phyloP scores from a whole-genome alignment of 2,888 invertebrate genomes.

The Rhimphoctona megacephalus region DNA sequence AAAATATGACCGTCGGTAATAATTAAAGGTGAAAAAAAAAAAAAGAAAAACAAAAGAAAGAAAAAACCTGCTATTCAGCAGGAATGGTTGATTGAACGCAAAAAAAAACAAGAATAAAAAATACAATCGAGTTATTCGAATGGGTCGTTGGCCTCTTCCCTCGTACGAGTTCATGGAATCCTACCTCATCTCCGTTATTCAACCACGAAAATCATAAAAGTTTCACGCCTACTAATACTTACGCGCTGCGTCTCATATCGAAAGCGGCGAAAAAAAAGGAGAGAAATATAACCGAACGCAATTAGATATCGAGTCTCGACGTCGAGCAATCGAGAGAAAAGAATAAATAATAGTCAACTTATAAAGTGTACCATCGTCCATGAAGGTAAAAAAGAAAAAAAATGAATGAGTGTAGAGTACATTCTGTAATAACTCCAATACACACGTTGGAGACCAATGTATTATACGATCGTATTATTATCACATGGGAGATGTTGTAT shows the following conservation, averaged over 20 bases:
- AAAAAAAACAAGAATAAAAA: constrained; percentile 39
- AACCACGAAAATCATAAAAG: constrained; percentile 13
- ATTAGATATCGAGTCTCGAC: constrained; percentile 18
- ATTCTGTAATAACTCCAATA: constrained; percentile 34
- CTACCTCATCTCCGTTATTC: constrained; percentile 32
- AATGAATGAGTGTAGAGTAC: constrained; percentile 15
- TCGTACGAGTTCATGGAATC: constrained; percentile 39
- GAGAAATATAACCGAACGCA: constrained; percentile 12
- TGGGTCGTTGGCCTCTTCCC: constrained; percentile 62
- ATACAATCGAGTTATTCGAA: constrained; percentile 54
- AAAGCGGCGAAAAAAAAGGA: neutral
- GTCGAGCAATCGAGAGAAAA: constrained; percentile 20
- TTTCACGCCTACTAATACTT: constrained; percentile 6
- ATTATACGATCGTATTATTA: constrained; percentile 19
- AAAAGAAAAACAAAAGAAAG: constrained; percentile 21
- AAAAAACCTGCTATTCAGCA: constrained; percentile 55
- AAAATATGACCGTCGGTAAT: constrained; percentile 25
- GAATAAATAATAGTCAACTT: neutral
- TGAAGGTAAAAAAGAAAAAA: neutral
- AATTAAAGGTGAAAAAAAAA: constrained; percentile 29
- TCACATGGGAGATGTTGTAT: constrained; percentile 24
- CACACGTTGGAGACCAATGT: neutral
- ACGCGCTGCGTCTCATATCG: neutral
- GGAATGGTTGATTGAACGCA: constrained; percentile 1
- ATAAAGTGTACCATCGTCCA: constrained; percentile 1